Conservation (phyloP, 2,888 invertebrate genomes). For the Dendrolimus houi region DNA sequence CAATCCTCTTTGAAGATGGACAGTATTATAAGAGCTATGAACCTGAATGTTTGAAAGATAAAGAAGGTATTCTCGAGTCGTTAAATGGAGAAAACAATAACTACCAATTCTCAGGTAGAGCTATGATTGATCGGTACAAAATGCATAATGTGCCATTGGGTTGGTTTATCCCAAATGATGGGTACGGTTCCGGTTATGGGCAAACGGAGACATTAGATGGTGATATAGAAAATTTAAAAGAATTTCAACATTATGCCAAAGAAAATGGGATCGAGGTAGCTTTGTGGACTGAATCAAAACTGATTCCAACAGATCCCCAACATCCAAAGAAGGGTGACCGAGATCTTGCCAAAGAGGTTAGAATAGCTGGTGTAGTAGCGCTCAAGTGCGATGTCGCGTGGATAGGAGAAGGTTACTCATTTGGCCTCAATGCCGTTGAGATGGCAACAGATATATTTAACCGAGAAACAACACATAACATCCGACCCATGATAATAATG, state of each 20-base stretch:
- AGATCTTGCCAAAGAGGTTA: slow-evolving; percentile 54
- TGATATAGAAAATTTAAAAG: slow-evolving; percentile 53
- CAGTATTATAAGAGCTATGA: slow-evolving; percentile 54
- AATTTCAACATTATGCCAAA: slow-evolving; percentile 48
- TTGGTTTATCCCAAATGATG: slow-evolving; percentile 67
- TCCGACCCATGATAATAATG: slow-evolving; percentile 54
- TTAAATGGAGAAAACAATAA: slow-evolving; percentile 62
- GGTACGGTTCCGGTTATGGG: slow-evolving; percentile 64
- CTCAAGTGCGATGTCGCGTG: slow-evolving; percentile 68
- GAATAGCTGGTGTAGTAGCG: slow-evolving; percentile 48
- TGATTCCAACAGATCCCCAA: slow-evolving; percentile 49
- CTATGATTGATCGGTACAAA: slow-evolving; percentile 61
- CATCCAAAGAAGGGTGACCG: slow-evolving; percentile 63
- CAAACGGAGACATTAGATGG: slow-evolving; percentile 57
- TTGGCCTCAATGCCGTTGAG: slow-evolving; percentile 54
- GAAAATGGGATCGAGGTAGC: slow-evolving; percentile 53
- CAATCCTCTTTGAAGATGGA: slow-evolving; percentile 59
- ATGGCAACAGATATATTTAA: slow-evolving; percentile 46
- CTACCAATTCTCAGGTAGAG: slow-evolving; percentile 66
- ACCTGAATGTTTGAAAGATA: slow-evolving; percentile 44
- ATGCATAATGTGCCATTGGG: slow-evolving; percentile 58
- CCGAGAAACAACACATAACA: slow-evolving; percentile 25
- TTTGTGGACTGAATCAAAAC: slow-evolving; percentile 61
- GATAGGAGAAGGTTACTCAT: slow-evolving; percentile 63
- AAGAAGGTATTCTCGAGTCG: slow-evolving; percentile 55